Evolutionary conservation across 1,140 invertebrate species (phyloP).

Genomic region (Drosophila kikkawai): DNA sequence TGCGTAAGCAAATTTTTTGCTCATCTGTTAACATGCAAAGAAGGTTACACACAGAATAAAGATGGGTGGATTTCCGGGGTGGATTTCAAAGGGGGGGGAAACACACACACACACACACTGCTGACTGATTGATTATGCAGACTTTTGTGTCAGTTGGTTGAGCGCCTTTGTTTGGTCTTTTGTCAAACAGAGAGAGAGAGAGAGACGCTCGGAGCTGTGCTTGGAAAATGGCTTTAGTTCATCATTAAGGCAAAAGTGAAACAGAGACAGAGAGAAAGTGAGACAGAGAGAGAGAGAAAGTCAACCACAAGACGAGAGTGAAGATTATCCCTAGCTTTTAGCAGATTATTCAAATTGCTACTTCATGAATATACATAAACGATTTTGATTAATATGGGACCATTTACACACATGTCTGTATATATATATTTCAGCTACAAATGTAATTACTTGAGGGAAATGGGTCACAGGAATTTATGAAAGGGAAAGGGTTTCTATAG

Average conservation of each 20-base stretch:
- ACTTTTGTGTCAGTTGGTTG: slow-evolving; percentile 78
- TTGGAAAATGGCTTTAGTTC: slow-evolving; percentile 66
- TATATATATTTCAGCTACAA: neutral
- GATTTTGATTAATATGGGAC: slow-evolving; percentile 48
- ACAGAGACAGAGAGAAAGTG: neutral
- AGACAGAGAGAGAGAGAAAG: slow-evolving; percentile 12
- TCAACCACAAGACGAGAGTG: slow-evolving; percentile 23
- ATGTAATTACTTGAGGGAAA: slow-evolving; percentile 17
- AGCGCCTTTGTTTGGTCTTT: slow-evolving; percentile 67
- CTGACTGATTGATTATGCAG: slow-evolving; percentile 80
- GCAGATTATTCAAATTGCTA: slow-evolving; percentile 58
- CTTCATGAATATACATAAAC: slow-evolving; percentile 57
- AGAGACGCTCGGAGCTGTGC: neutral
- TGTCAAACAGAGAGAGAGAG: slow-evolving; percentile 21
- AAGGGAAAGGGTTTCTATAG: neutral
- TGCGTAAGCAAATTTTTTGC: slow-evolving; percentile 69
- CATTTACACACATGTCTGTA: neutral
- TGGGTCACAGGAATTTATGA: neutral
- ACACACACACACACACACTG: slow-evolving; percentile 4
- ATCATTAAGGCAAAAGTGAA: slow-evolving; percentile 59
- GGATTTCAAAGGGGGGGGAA: neutral
- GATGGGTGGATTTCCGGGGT: slow-evolving; percentile 7
- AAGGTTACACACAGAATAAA: slow-evolving; percentile 33
- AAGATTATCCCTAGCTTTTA: slow-evolving; percentile 46
- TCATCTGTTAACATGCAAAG: slow-evolving; percentile 53